Evolutionary conservation across 1,140 invertebrate species (phyloP), one percentile per base, ranked within the genome.

Genomic region (Araneus ventricosus): DNA sequence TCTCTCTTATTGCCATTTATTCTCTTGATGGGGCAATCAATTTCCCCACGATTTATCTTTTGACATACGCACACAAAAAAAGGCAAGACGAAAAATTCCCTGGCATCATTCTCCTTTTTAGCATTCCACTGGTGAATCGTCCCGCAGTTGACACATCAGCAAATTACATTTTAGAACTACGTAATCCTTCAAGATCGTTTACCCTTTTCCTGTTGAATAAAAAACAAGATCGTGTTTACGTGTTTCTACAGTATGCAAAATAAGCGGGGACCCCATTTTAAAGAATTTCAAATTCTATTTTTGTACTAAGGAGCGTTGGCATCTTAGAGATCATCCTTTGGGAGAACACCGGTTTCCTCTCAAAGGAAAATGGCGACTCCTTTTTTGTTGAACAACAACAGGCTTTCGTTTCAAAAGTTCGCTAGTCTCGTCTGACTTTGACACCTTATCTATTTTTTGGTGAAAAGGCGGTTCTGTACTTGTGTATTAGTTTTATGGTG

Each of bases 121-220:
- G 10, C 30, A 37, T 34, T 34, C 70, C 4, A 20, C 20, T n/a
- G 22, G 14, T 37, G 30, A 30, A 37, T 75, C 63, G 24, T 67
- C 27, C 27, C 63, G 57, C 24, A 37, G 30, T 37, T 75, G 70
- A 75, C 70, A 75, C 70, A 75, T 75, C 70, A 75, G 70, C 70
- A 22, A 20, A 75, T 75, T 75, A 75, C 70, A 75, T 75, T 75
- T 75, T 75, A 20, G 70, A 45, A 82, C 80, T 82, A 82, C 80
- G 39, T 82, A 45, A 82, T 45, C 80, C 37, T 82, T 45, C 22
- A 4, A 82, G 80, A 82, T 82, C 80, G 7, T 82, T 82, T 82
- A 82, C 80, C 80, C 79, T 82, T 52, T 52, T 82, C 20, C 37
- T 45, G 80, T 79, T 79, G 27, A 27, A 14, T 79, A 22, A 45